These are phyloP conservation scores for Epinephelus awoara DNA, from an alignment of 2,797 vertebrate species.

Conservation along the genomic window DNA sequence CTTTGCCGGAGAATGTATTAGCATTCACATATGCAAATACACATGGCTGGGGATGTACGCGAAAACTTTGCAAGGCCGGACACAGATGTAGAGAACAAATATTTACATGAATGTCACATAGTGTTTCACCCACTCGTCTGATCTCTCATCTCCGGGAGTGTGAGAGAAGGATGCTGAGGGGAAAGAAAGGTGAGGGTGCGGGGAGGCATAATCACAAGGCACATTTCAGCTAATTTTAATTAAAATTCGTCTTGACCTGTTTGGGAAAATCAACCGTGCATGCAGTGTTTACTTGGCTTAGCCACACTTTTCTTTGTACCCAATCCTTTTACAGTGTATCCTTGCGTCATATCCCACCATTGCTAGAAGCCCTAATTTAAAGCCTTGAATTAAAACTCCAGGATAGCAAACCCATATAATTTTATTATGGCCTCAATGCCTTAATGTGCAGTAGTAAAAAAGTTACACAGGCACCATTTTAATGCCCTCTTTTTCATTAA, in stretches of 20 bases:
- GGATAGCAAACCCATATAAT: conserved; percentile 61
- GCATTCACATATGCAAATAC: conserved; percentile 50
- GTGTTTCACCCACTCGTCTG: conserved; percentile 25
- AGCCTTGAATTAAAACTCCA: conserved; percentile 66
- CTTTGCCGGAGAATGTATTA: conserved; percentile 35
- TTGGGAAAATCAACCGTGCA: conserved; percentile 60
- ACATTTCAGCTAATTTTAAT: conserved; percentile 47
- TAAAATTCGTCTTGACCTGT: conserved; percentile 54
- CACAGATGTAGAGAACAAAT: conserved; percentile 11
- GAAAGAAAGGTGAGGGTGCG: conserved; percentile 9
- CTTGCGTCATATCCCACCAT: conserved; percentile 56
- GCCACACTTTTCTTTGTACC: conserved; percentile 41
- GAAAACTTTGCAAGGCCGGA: conserved; percentile 23
- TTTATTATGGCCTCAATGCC: conserved; percentile 67
- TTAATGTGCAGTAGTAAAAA: conserved; percentile 67
- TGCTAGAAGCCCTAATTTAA: conserved; percentile 66
- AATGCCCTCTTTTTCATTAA: conserved; percentile 63
- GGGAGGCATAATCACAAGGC: conserved; percentile 31
- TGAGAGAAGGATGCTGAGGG: conserved; percentile 23
- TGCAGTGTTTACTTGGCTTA: conserved; percentile 63
- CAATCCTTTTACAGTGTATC: conserved; percentile 38
- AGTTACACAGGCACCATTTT: conserved; percentile 61
- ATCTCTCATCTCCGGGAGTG: conserved; percentile 31
- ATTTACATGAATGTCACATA: conserved; percentile 41
- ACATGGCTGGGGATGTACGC: conserved; percentile 12